Conservation (phyloP, 1,140 invertebrate genomes). For the Aricia agestis region DNA sequence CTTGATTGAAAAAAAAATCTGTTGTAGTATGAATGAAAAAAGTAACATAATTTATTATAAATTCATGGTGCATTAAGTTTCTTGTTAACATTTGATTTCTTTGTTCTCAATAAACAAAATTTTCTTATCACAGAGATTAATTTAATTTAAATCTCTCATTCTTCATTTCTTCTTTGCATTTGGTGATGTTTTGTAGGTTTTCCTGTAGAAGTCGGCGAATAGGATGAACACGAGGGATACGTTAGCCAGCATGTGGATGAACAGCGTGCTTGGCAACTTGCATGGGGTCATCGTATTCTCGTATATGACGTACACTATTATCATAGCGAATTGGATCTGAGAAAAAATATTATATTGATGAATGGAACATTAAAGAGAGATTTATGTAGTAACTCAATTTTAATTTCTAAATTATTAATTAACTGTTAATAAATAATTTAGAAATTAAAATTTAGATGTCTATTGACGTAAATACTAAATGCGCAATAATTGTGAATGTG, state of each 20-base stretch:
- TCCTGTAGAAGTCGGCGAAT: constrained; percentile 39
- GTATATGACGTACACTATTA: constrained; percentile 82
- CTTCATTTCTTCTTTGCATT: neutral
- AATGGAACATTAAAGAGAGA: too few species aligned
- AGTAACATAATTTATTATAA: too few species aligned
- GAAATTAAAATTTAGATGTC: too few species aligned
- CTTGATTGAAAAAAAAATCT: neutral
- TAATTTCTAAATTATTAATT: too few species aligned
- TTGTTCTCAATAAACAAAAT: neutral
- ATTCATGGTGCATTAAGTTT: too few species aligned
- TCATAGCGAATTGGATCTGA: constrained; percentile 87
- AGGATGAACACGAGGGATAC: constrained; percentile 36
- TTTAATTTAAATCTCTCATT: neutral
- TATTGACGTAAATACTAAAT: too few species aligned
- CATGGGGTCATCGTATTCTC: constrained; percentile 35
- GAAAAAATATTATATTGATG: constrained; percentile 29
- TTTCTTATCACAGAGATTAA: constrained; percentile 1
- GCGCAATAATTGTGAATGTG: too few species aligned
- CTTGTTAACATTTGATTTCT: too few species aligned
- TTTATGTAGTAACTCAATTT: too few species aligned
- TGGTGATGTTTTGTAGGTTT: constrained; percentile 20
- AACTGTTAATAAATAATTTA: too few species aligned
- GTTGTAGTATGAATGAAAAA: too few species aligned
- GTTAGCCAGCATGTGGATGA: constrained; percentile 37
- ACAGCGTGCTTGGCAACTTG: constrained; percentile 34